Conservation (phyloP, 92 coral and sea anemone genomes). For the Blastomussa wellsi region DNA sequence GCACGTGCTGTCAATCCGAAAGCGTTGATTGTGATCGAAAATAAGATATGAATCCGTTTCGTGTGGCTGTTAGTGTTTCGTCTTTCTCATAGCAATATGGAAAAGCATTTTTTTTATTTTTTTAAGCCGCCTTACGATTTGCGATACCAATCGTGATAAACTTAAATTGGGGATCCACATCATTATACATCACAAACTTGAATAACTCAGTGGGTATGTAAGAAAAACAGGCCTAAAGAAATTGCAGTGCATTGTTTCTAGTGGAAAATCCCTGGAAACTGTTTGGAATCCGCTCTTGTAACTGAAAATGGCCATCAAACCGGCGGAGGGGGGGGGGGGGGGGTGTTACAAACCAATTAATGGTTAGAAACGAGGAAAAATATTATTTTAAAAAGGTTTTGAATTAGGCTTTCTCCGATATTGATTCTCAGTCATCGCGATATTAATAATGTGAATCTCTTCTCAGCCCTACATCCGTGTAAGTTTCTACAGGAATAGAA, state of each 20-base stretch:
- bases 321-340: too few species aligned
- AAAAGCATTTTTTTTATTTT: neutral
- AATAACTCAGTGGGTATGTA: neutral
- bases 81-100: neutral
- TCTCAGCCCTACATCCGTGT: neutral
- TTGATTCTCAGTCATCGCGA: neutral
- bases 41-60: neutral
- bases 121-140: neutral
- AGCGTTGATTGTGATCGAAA: neutral
- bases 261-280: neutral
- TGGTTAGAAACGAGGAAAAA: neutral
- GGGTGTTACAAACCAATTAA: neutral
- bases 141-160: neutral
- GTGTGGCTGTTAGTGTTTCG: neutral
- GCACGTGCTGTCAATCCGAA: neutral
- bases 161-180: neutral
- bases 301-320: neutral
- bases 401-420: neutral
- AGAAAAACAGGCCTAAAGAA: neutral
- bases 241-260: neutral
- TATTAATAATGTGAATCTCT: neutral
- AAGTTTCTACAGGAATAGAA: neutral
- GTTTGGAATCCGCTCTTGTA: neutral
- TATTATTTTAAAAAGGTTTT: neutral
- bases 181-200: neutral